These are phyloP conservation scores for Xestia rhomboidea DNA, from an alignment of 2,888 invertebrate genomes.

Conservation along the genomic window DNA sequence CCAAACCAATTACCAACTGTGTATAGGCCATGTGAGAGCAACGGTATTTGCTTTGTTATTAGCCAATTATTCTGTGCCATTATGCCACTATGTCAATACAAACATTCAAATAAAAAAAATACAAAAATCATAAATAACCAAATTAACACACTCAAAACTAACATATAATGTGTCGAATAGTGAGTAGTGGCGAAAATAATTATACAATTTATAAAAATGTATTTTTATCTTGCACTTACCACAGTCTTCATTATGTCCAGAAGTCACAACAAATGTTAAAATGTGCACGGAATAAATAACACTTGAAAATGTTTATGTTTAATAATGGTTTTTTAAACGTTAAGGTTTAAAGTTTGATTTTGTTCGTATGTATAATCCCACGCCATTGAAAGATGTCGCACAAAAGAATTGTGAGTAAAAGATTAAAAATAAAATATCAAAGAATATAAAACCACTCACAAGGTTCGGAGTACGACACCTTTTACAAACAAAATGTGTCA, in stretches of 20 bases:
- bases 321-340: conserved; percentile 57
- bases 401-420: conserved; percentile 48
- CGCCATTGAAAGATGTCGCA: conserved; percentile 66
- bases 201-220: conserved; percentile 63
- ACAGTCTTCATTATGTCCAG: conserved; percentile 65
- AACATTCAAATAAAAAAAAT: conserved; percentile 69
- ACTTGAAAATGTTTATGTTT: conserved; percentile 61
- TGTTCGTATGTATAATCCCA: conserved; percentile 65
- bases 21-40: conserved; percentile 76
- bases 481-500: conserved; percentile 79
- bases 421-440: conserved; percentile 29
- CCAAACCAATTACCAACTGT: conserved; percentile 69
- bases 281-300: conserved; percentile 67
- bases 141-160: conserved; percentile 70
- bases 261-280: conserved; percentile 67
- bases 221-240: conserved; percentile 68
- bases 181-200: conserved; percentile 69
- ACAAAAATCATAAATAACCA: conserved; percentile 69
- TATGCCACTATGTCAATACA: conserved; percentile 88
- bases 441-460: conserved; percentile 38
- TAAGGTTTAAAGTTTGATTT: conserved; percentile 59
- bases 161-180: conserved; percentile 60
- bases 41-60: conserved; percentile 73
- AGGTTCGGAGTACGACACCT: conserved; percentile 71
- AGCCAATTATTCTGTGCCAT: conserved; percentile 78